Base-by-base conservation (phyloP, 1,140 invertebrate species). In the Caerostris darwini region DNA sequence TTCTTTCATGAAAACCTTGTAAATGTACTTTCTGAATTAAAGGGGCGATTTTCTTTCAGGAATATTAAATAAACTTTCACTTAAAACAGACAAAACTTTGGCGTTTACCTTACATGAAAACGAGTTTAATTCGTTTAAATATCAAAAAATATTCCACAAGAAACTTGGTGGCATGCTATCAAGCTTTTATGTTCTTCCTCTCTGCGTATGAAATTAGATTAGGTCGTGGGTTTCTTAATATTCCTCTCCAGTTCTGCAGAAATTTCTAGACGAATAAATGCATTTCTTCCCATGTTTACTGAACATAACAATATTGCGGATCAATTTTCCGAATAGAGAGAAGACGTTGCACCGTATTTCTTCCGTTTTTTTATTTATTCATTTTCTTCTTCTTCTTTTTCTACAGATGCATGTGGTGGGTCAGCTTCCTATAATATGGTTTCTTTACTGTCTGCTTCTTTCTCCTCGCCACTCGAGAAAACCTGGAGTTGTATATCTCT, bases 241-340 rank as follows among this genome's bases (percentile, higher is more conserved):
- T 88, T 88, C 86, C 8, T 34, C 7, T 61, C 14, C 34, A 19
- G 86, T 88, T 19, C 34, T 61, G 50, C n/a, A n/a, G 59, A 88
- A 88, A 88, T 64, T 88, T 88, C 86, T 64, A 88, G 34, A n/a
- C 58, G 86, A 88, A 88, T 88, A 64, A 88, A 64, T 64, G 59
- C 61, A 64, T 88, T 88, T 88, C 86, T 88, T 64, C 19, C 86
- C 17, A 83, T 83, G 82, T 83, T 83, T 83, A 83, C 82, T 54
- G 56, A 61, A 88, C 86, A 64, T 64, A 64, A 88, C 59, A 88
- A 64, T 88, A 88, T 88, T 88, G 58, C 86, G 86, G 86, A 88
- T 88, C 86, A 88, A 88, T 88, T 88, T 88, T 88, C 59, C 53
- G 14, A 59, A 57, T 85, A 34, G 86, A 64, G 50, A 88, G 86